Evolutionary conservation across 1,140 invertebrate species (phyloP), one percentile per base, ranked within the genome.

Genomic region (Hyles vespertilio): DNA sequence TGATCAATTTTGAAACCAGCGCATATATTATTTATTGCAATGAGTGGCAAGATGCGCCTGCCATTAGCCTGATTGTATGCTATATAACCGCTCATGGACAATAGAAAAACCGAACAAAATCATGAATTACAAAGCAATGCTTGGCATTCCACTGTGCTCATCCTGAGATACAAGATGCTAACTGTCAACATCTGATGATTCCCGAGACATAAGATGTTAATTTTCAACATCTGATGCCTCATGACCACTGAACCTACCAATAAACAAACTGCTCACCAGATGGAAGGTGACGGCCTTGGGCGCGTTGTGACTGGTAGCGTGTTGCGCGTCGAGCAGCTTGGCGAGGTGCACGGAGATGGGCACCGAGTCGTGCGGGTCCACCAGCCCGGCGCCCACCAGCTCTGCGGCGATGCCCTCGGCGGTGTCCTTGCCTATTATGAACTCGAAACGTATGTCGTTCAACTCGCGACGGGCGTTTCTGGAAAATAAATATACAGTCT

Each of bases 391-490:
- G 52, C 96, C 95, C 9, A 99, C 97, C 62, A 99, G 89, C 90
- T 99, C 98, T 7, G 94, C 92, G 3, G 98, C 97, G 58, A 99
- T 98, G 48, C 97, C 97, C 87, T 98, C 96, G 0, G 97, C 94
- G 0, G 96, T 96, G 85, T 99, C 98, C 87, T 96, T 94, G 3
- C 96, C 96, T 9, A 95, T 93, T 3, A 95, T 94, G 86, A 97
- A 99, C 83, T 99, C 97, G 87, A 99, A 99, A 70, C 97, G 93
- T 67, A 99, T 99, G 80, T 99, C 98, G 87, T 99, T 99, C 44
- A 99, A 87, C 89, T 99, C 98, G 58, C 95, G 91, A 69, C 94
- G 95, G 47, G 95, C 91, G 90, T 99, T 99, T 67, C 83, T 86
- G 69, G 32, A 73, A 75, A 5, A 32, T 3, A 3, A 7, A 4